phyloP scores from a whole-genome alignment of 2,888 invertebrate species.

The Pyrrhosoma nymphula region DNA sequence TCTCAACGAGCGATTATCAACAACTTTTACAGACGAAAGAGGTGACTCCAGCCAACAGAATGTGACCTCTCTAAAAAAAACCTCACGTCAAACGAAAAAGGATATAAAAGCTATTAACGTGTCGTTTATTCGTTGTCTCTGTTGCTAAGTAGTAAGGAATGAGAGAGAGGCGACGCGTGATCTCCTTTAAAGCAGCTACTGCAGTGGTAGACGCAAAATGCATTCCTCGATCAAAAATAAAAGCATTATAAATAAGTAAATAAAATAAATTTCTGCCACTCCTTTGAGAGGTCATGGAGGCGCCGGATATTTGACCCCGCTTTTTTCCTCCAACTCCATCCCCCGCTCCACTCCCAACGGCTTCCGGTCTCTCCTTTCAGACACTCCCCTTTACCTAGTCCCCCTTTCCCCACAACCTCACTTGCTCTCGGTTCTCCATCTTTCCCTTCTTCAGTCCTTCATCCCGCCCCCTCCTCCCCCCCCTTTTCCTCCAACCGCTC shows the following conservation, averaged over 20 bases:
- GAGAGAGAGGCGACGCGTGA: background rate
- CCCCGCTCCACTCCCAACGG: no score
- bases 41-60: no score
- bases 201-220: conserved; percentile 60
- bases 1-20: no score
- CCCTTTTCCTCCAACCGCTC: background rate
- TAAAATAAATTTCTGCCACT: conserved; percentile 15
- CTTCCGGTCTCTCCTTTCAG: background rate
- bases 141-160: background rate
- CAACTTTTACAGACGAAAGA: no score
- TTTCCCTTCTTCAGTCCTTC: background rate
- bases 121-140: background rate
- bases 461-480: background rate
- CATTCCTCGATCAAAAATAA: conserved; percentile 55
- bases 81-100: no score
- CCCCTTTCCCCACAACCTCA: background rate
- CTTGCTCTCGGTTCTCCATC: background rate
- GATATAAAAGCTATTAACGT: no score
- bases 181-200: conserved; percentile 52
- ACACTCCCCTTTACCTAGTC: background rate
- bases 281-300: conserved; percentile 49
- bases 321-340: background rate
- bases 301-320: conserved; percentile 54
- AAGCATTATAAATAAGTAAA: background rate
- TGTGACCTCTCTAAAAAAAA: no score